Base-by-base conservation (phyloP, 1,140 invertebrate genomes). In the Cyphomyrmex costatus region DNA sequence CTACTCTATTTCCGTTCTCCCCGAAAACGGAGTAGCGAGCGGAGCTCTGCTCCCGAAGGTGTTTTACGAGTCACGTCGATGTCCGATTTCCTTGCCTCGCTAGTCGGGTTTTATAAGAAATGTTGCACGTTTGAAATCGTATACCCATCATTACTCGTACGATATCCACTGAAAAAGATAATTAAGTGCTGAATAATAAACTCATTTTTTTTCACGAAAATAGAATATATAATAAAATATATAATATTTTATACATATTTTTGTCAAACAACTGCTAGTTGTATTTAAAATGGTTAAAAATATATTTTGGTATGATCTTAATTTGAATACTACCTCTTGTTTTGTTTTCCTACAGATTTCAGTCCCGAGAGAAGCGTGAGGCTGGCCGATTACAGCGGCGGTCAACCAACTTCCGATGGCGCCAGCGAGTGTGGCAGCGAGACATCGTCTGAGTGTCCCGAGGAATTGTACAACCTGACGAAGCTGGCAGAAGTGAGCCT, bases 401-500 rank as follows among this genome's bases (percentile, higher is more conserved):
- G 91, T 76, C 95, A 94, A 82, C 93, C 93, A 78, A 94, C 92
- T 5, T 95, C 95, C 21, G 95, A 95, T 84, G 95, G 94, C 6
- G 94, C 94, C 10, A 95, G 94, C 74, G 94, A 95, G 56, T 95
- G 94, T 84, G 94, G 94, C 7, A 95, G 94, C 80, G 94, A 95
- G 33, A 94, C 92, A 16, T 94, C 93, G 3, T 94, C 93, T 21
- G 96, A 96, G 86, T 96, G 96, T 93, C 96, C 96, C 5, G 97
- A 97, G 86, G 97, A 97, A 89, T 95, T 97, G 19, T 97, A 97
- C 94, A 97, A 97, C 89, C 95, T 97, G 14, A 97, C 97, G 8
- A 97, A 97, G 92, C 93, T 97, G 68, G 97, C 97, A 4, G 97
- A 97, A 92, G 97, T 97, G 16, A 97, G 96, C 77, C 89, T 97